These are phyloP conservation scores for Eremobia ochroleuca DNA, from an alignment of 2,888 invertebrate species.

Conservation along the genomic window DNA sequence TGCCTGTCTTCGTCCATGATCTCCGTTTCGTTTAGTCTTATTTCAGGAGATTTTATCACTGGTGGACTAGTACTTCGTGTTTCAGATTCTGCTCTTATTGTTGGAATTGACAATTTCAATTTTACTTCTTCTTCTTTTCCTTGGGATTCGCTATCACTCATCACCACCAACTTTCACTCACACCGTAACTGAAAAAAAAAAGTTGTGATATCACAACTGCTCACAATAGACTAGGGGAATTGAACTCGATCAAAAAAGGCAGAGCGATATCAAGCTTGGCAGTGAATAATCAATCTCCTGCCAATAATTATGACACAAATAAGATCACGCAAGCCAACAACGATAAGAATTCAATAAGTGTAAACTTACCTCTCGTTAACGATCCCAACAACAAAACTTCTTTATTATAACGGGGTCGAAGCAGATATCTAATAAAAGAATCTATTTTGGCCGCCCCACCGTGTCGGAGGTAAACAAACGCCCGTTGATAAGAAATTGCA, in stretches of 20 bases:
- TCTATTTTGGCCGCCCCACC: slow-evolving; percentile 85
- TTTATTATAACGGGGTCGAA: slow-evolving; percentile 82
- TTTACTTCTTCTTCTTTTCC: slow-evolving; percentile 71
- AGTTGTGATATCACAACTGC: slow-evolving; percentile 73
- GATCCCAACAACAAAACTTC: slow-evolving; percentile 76
- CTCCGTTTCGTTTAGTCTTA: slow-evolving; percentile 66
- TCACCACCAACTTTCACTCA: slow-evolving; percentile 70
- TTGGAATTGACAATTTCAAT: slow-evolving; percentile 79
- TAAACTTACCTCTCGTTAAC: slow-evolving; percentile 83
- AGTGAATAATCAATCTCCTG: slow-evolving; percentile 76
- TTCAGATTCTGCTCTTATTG: slow-evolving; percentile 82
- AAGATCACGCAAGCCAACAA: slow-evolving; percentile 76
- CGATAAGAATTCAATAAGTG: slow-evolving; percentile 71
- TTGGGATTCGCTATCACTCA: slow-evolving; percentile 80
- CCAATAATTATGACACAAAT: slow-evolving; percentile 82
- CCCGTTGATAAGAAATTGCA: slow-evolving; percentile 64
- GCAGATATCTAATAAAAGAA: slow-evolving; percentile 86
- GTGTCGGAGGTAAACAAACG: slow-evolving; percentile 81
- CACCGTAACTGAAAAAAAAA: slow-evolving; percentile 78
- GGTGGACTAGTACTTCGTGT: slow-evolving; percentile 79
- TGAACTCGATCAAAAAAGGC: slow-evolving; percentile 70
- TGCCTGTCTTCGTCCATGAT: slow-evolving; percentile 86
- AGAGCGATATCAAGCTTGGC: slow-evolving; percentile 79
- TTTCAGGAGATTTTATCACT: slow-evolving; percentile 76
- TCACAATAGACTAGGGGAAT: slow-evolving; percentile 74